These are phyloP conservation scores for Phragmatobia fuliginosa DNA, from an alignment of 2,888 invertebrate species.

Conservation along the genomic window DNA sequence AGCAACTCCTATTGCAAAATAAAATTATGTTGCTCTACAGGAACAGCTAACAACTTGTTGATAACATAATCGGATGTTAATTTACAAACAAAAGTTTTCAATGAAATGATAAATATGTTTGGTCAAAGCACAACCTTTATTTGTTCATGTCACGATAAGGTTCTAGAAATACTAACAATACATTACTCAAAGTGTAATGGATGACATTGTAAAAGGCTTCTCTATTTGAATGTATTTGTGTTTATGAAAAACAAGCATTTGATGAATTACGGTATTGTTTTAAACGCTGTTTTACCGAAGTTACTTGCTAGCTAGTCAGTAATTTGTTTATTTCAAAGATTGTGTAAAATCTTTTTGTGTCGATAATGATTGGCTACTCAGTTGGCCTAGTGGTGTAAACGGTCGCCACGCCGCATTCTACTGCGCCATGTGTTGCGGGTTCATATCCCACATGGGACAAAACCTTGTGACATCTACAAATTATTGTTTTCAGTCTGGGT, in stretches of 20 bases:
- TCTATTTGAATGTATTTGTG: background rate
- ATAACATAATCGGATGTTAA: background rate
- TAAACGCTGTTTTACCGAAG: too few relatives aligned
- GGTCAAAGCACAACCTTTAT: background rate
- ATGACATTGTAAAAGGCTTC: background rate
- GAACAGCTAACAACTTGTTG: background rate
- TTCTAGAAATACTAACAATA: slow-evolving; percentile 3
- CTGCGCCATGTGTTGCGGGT: too few relatives aligned
- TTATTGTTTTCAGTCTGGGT: too few relatives aligned
- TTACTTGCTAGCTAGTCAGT: too few relatives aligned
- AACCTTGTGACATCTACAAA: too few relatives aligned
- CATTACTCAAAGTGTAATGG: background rate
- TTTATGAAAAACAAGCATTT: background rate
- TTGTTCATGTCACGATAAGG: background rate
- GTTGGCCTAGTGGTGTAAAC: too few relatives aligned
- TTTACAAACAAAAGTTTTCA: background rate
- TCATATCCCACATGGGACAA: too few relatives aligned
- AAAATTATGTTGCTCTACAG: background rate
- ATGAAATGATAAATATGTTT: background rate
- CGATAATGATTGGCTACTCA: too few relatives aligned
- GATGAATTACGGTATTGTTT: background rate
- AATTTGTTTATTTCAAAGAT: too few relatives aligned
- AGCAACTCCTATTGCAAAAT: background rate
- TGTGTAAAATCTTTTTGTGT: too few relatives aligned
- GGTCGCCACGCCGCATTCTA: too few relatives aligned